phyloP scores from a whole-genome alignment of 2,888 invertebrate species.

The Osmoderma eremita region DNA sequence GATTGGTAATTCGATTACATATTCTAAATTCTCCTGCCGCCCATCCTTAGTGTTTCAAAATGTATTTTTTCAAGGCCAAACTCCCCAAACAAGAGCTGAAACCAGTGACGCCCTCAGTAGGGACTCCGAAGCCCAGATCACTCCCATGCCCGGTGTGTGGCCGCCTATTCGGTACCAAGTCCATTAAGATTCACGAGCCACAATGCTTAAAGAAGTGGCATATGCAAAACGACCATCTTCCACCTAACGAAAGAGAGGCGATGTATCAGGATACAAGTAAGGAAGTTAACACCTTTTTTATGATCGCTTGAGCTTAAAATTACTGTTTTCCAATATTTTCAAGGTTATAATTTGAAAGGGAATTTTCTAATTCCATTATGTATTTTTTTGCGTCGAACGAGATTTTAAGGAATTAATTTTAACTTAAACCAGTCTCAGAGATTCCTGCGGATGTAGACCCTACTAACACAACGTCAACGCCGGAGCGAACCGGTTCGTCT shows the following conservation, averaged over 20 bases:
- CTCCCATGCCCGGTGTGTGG: conserved; percentile 73
- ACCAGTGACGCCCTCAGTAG: background rate
- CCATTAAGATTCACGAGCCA: conserved; percentile 74
- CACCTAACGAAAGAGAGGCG: conserved; percentile 61
- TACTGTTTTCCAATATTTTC: too few relatives aligned
- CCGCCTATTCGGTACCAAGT: conserved; percentile 71
- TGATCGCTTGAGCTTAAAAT: background rate
- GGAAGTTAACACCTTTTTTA: background rate
- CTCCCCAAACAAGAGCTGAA: conserved; percentile 18
- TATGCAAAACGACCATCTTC: conserved; percentile 68
- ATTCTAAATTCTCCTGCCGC: too few relatives aligned
- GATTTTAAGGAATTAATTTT: background rate
- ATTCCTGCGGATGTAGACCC: background rate
- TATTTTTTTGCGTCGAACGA: too few relatives aligned
- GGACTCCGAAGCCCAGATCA: conserved; percentile 52
- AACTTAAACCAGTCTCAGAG: background rate
- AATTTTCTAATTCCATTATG: too few relatives aligned
- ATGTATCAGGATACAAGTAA: conserved; percentile 34
- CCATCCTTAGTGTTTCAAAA: too few relatives aligned
- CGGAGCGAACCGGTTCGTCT: conserved; percentile 31
- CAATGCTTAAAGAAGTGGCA: conserved; percentile 75
- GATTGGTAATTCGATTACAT: too few relatives aligned
- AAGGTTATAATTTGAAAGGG: too few relatives aligned
- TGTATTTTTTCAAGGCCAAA: conserved; percentile 22
- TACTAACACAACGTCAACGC: background rate